Base-by-base conservation (phyloP, 35 echinoderm and acorn worm genomes). In the Heliocidaris erythrogramma region DNA sequence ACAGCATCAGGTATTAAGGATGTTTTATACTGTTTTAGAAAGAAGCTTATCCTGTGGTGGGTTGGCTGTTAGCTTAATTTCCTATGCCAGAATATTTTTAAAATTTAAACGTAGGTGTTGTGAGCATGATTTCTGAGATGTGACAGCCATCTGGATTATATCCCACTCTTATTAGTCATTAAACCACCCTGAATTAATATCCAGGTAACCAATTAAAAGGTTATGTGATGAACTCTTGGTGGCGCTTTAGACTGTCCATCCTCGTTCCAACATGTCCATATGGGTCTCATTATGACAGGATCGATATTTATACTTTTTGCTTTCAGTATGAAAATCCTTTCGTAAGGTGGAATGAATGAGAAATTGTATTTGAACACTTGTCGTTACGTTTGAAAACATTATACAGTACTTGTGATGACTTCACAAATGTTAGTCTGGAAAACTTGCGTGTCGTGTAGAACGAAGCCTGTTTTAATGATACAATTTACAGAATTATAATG, bases 171-270 rank as follows among this genome's bases (percentile, higher is more conserved):
- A 18, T 78, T 78, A 78, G 18, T 78, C 65, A 78, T 78, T 78
- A 78, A 78, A n/a, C 27, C n/a, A 78, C 65, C 65, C 65, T 78
- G 65, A 78, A 78, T 78, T 78, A 78, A 18, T 27, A n/a, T 78
- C 65, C 65, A 78, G 65, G 65, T 78, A 78, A 27, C 65, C 65
- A 78, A 78, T 78, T 78, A 78, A 60, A 78, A 78, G 65, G 27
- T 78, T 18, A 21, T 21, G n/a, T n/a, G 65, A 78, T 78, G 65
- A 78, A 17, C 65, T 78, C 65, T 78, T 78, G 65, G 65, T 78
- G 65, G 65, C 65, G 65, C 65, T 78, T 78, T 78, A 78, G 5
- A 78, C 65, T 78, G 21, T 78, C 65, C n/a, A n/a, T 78, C 27
- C 65, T 78, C 65, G 27, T n/a, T 78, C 24, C 8, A 78, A 4